Evolutionary conservation across 2,113 vertebrate species (phyloP).

Genomic region (Sialia sialis): DNA sequence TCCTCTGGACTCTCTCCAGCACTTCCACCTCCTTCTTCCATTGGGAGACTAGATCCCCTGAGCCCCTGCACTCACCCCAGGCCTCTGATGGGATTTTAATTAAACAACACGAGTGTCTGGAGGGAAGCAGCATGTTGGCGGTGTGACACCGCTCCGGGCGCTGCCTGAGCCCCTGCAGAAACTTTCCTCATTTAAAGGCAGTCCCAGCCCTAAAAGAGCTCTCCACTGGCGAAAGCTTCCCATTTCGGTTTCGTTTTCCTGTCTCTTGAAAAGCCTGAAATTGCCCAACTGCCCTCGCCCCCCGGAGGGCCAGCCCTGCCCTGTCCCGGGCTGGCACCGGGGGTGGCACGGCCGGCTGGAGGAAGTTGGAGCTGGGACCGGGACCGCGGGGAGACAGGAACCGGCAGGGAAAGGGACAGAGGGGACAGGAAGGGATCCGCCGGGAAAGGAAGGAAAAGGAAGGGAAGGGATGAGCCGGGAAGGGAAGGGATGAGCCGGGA

Average conservation of each 20-base stretch:
- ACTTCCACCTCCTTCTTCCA: background rate
- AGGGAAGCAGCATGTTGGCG: background rate
- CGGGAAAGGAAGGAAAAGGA: background rate
- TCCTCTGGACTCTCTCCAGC: background rate
- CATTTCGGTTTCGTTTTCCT: background rate
- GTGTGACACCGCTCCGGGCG: accelerated
- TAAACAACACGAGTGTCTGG: background rate
- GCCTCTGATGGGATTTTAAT: background rate
- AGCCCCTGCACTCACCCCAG: background rate
- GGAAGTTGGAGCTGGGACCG: background rate
- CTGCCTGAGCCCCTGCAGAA: background rate
- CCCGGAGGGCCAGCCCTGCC: background rate
- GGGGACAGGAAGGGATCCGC: background rate
- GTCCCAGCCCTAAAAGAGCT: background rate
- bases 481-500: background rate
- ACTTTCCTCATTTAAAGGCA: background rate
- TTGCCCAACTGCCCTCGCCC: background rate
- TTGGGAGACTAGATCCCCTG: background rate
- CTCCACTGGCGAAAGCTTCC: background rate
- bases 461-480: background rate
- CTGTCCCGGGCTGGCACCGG: background rate
- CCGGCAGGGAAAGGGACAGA: background rate
- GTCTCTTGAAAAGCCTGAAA: background rate
- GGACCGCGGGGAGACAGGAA: background rate
- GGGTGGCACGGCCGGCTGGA: background rate